Conservation (phyloP, 2,797 vertebrate species). For the Arrhamphus sclerolepis region DNA sequence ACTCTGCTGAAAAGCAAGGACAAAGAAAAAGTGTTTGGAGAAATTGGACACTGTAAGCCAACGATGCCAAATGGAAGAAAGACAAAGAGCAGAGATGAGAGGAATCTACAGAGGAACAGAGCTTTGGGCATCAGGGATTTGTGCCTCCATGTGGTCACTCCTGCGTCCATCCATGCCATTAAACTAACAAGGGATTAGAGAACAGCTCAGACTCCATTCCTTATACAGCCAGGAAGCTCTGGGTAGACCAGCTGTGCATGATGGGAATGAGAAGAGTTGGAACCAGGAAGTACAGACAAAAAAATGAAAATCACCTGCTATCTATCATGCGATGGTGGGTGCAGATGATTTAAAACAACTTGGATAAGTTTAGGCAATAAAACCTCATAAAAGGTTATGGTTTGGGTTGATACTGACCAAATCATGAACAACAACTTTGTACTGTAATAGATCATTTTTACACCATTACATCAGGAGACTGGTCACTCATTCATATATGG, state of each 20-base stretch:
- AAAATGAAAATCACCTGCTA: constrained; percentile 1
- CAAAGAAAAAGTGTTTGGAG: constrained; percentile 28
- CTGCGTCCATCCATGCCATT: constrained; percentile 43
- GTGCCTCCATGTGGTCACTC: constrained; percentile 47
- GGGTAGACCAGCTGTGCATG: constrained; percentile 31
- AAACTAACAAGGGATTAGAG: constrained; percentile 59
- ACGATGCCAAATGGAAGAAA: constrained; percentile 25
- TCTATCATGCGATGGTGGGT: no score
- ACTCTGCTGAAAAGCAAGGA: constrained; percentile 43
- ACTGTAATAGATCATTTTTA: no score
- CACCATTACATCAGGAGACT: no score
- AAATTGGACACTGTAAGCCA: constrained; percentile 27
- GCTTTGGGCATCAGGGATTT: constrained; percentile 47
- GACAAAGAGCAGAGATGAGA: constrained; percentile 40
- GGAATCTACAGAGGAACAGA: constrained; percentile 43
- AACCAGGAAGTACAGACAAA: constrained; percentile 26
- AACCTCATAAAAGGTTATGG: not conserved
- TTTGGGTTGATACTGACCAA: not conserved
- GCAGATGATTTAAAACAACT: no score
- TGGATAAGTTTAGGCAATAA: not conserved
- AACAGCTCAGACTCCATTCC: constrained; percentile 52
- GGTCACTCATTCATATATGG: no score
- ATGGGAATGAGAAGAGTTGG: constrained; percentile 21
- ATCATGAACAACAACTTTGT: not conserved
- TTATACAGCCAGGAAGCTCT: constrained; percentile 34